Evolutionary conservation across 2,888 invertebrate species (phyloP), one percentile per base, ranked within the genome.

Genomic region (Tetragonula carbonaria): DNA sequence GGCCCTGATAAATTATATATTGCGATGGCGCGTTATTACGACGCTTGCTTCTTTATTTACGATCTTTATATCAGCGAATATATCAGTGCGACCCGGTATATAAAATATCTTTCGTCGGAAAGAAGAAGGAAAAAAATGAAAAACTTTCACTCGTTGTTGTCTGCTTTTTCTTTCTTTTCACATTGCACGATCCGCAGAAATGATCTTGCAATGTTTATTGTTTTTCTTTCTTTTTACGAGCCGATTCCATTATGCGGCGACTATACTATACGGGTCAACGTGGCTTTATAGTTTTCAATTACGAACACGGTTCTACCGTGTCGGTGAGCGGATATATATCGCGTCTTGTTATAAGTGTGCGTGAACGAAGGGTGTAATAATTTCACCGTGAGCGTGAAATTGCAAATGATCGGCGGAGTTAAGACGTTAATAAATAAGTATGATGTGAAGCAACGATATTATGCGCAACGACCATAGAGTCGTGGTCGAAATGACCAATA

Each of bases 31-130:
- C 23, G 23, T 23, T 23, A 23, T 23, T 23, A 23, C 23, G 23
- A 23, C 23, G 66, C 23, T 59, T 75, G 79, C 79, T 76, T 85
- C 80, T 80, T 88, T 88, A 88, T 87, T 86, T 88, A 83, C 76
- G 78, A 77, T 77, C 66, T 80, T 77, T 72, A 80, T 70, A 76
- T 38, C 67, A 33, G 23, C 23, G 21, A 23, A 23, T 23, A 23
- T 23, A 23, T 23, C 23, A n/a, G 28, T 11, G 8, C 57, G 53
- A 1, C 16, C 51, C 45, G 14, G 33, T 16, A 23, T 51, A 53
- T 70, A 77, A 70, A 63, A 77, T 70, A 62, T 38, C 21, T 21
- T 51, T 28, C 3, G 55, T 33, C 18, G 63, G 28, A 33, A 0
- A 70, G 51, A 38, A 8, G 8, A 38, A 23, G 23, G 8, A 8